Evolutionary conservation across 2,888 invertebrate species (phyloP), one percentile per base, ranked within the genome.

Genomic region (Dryomyza anilis): DNA sequence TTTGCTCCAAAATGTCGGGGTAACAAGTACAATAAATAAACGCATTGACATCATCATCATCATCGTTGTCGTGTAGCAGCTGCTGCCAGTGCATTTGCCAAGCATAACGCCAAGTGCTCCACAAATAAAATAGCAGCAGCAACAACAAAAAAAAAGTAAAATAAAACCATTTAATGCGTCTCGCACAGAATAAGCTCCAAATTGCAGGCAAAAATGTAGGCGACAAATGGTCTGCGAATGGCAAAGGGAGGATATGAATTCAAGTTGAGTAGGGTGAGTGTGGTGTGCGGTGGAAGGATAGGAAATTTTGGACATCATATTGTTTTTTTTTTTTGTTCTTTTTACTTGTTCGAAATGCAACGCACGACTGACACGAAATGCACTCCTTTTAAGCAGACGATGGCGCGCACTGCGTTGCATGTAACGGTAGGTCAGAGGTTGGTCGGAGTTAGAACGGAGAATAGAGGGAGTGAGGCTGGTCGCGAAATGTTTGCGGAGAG

Each of bases 31-130:
- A 50, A 21, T 27, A 29, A 50, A 14, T 14, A 5, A 27, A 3
- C 25, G 27, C 25, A 27, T 29, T 50, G 50, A 50, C 50, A 50
- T 50, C 50, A 50, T 50, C 50, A n/a, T 16, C 25, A n/a, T n/a
- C n/a, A n/a, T n/a, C n/a, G n/a, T n/a, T n/a, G n/a, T n/a, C n/a
- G n/a, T n/a, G 6, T 1, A 19, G 16, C 14, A 7, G 43, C 43
- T n/a, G n/a, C 19, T 43, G 16, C n/a, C 43, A 43, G 43, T 43
- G 43, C 43, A 43, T 43, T 16, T 43, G 6, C 19, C 43, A 43
- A 19, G n/a, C 16, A 43, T 16, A 8, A 6, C 6, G 43, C 16
- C n/a, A n/a, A n/a, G 5, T 43, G 16, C 4, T 43, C 16, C 4
- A 16, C 16, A 43, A 43, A 2, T 43, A 16, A 43, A 16, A n/a